Evolutionary conservation across 2,888 invertebrate genomes (phyloP).

Genomic region (Cosmorhoe ocellata): DNA sequence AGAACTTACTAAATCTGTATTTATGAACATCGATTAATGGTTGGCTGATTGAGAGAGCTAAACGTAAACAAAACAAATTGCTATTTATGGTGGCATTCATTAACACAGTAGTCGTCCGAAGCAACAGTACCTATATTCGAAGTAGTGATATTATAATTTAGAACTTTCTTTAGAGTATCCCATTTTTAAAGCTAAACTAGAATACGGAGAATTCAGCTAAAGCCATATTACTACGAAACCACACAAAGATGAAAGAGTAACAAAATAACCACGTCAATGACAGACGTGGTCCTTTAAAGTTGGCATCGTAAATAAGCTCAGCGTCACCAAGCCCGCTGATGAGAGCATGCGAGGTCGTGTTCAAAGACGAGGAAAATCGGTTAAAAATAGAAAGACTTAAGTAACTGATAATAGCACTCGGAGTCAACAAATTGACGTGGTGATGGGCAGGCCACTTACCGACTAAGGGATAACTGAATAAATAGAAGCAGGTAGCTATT

Average conservation of each 20-base stretch:
- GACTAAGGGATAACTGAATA: too few relatives aligned
- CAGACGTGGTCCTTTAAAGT: neutral
- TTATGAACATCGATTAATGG: too few relatives aligned
- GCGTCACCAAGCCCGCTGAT: too few relatives aligned
- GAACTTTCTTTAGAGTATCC: too few relatives aligned
- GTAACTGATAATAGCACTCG: conserved; percentile 2
- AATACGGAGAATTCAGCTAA: neutral
- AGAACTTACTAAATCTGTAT: too few relatives aligned
- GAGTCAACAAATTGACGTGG: conserved; percentile 6
- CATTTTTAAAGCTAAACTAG: neutral
- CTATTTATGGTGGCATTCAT: too few relatives aligned
- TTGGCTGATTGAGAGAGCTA: too few relatives aligned
- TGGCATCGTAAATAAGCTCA: neutral
- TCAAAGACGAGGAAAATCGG: neutral
- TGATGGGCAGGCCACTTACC: conserved; percentile 8
- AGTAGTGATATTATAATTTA: too few relatives aligned
- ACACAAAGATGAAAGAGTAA: neutral
- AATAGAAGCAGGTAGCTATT: too few relatives aligned
- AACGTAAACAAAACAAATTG: too few relatives aligned
- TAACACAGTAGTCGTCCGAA: too few relatives aligned
- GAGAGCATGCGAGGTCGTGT: neutral
- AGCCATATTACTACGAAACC: neutral
- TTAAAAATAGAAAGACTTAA: conserved; percentile 1
- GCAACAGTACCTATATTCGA: too few relatives aligned
- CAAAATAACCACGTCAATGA: neutral